phyloP scores from a whole-genome alignment of 2,888 invertebrate species.

The Muschampia plurimacula region DNA sequence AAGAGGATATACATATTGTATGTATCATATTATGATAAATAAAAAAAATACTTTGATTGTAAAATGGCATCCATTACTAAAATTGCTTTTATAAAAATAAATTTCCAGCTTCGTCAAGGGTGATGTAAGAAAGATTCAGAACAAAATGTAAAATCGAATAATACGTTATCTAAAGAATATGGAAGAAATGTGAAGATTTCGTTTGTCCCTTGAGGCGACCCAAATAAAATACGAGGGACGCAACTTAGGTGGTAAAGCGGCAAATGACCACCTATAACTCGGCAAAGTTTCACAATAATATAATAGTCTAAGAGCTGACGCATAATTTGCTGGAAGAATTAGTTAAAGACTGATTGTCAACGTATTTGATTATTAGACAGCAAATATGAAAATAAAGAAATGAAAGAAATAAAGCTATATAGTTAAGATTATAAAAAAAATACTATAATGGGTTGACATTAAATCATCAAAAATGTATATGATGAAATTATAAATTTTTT shows the following conservation, averaged over 20 bases:
- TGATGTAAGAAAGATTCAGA: conserved; percentile 22
- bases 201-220: conserved; percentile 37
- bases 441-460: no score
- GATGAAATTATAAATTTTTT: no score
- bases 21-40: no score
- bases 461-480: no score
- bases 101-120: conserved; percentile 17
- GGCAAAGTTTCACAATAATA: conserved; percentile 44
- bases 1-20: no score
- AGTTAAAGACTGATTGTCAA: not conserved
- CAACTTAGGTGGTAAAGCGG: conserved; percentile 47
- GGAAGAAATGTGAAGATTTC: conserved; percentile 32
- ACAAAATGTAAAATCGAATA: conserved; percentile 31
- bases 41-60: no score
- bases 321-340: not conserved
- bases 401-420: no score
- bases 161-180: conserved; percentile 29
- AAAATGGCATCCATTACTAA: conserved; percentile 25
- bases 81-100: conserved; percentile 24
- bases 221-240: conserved; percentile 47
- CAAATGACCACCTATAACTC: conserved; percentile 47
- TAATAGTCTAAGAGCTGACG: conserved; percentile 8
- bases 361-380: no score
- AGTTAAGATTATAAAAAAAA: no score
- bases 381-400: no score